Conservation (phyloP, 2,888 invertebrate species). For the Anthoptus insignis region DNA sequence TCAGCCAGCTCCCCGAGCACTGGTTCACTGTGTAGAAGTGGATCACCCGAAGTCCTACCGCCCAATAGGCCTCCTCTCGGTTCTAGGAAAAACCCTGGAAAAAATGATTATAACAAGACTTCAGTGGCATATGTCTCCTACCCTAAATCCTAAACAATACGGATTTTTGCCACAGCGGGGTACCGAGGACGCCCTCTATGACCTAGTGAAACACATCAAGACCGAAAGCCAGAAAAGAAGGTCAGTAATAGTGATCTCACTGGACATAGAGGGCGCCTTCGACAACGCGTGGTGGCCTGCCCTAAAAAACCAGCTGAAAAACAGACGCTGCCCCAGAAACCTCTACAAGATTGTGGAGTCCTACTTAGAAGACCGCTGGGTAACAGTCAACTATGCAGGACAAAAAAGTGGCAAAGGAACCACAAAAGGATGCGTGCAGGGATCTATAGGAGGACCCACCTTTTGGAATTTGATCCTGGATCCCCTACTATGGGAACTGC, state of each 20-base stretch:
- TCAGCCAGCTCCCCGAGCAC: too few relatives aligned
- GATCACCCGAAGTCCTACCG: conserved; percentile 37
- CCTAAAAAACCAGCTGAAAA: conserved; percentile 34
- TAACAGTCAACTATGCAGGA: conserved; percentile 36
- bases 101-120: conserved; percentile 20
- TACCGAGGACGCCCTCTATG: conserved; percentile 40
- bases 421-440: conserved; percentile 46
- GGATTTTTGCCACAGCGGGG: conserved; percentile 46
- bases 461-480: conserved; percentile 43
- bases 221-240: conserved; percentile 7
- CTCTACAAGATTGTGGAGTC: conserved; percentile 20
- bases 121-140: conserved; percentile 7
- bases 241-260: conserved; percentile 37
- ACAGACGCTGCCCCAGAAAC: conserved; percentile 40
- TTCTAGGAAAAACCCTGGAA: conserved; percentile 39
- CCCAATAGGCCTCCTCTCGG: conserved; percentile 39
- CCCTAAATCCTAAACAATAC: conserved; percentile 36
- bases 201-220: conserved; percentile 18
- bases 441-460: conserved; percentile 43
- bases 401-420: conserved; percentile 17
- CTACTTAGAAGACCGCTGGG: conserved; percentile 35
- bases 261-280: conserved; percentile 54
- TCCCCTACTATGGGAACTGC: conserved; percentile 21
- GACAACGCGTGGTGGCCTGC: conserved; percentile 56
- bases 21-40: too few relatives aligned